Evolutionary conservation across 2,113 vertebrate species (phyloP).

Genomic region (Callipepla squamata): DNA sequence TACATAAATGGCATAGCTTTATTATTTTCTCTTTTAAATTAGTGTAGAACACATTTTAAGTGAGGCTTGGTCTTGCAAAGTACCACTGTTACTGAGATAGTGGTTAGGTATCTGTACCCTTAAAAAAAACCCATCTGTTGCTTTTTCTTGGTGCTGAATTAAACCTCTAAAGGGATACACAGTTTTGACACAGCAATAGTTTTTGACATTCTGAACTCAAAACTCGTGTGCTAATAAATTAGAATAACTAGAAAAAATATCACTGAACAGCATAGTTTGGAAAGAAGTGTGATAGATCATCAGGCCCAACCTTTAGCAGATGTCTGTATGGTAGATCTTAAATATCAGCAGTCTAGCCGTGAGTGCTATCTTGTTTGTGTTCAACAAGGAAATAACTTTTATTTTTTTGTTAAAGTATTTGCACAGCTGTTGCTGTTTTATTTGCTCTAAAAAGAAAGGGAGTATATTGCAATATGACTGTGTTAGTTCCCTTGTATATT

Average conservation of each 20-base stretch:
- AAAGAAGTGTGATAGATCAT: not conserved
- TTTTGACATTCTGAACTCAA: not conserved
- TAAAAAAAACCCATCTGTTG: not conserved
- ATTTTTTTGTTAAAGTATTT: not conserved
- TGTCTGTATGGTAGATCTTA: not conserved
- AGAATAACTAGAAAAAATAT: not conserved
- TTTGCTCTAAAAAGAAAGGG: not conserved
- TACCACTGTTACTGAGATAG: not conserved
- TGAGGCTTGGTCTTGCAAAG: not conserved
- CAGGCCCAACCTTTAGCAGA: not conserved
- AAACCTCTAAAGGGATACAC: not conserved
- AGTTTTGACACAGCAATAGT: not conserved
- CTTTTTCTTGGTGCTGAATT: not conserved
- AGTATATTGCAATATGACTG: not conserved
- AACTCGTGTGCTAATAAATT: not conserved
- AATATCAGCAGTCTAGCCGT: not conserved
- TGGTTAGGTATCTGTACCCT: not conserved
- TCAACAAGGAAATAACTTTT: not conserved
- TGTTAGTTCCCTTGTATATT: not conserved
- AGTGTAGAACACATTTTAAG: not conserved
- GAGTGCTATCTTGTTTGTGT: not conserved
- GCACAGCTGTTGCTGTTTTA: not conserved
- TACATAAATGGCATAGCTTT: not conserved
- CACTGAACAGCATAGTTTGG: not conserved
- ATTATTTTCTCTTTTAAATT: not conserved